A percentile compares a stretch with the other conserved stretches of the same genome.
Evolutionary conservation across 2,888 invertebrate species (phyloP).

Genomic region (Zaprionus obscuricornis): DNA sequence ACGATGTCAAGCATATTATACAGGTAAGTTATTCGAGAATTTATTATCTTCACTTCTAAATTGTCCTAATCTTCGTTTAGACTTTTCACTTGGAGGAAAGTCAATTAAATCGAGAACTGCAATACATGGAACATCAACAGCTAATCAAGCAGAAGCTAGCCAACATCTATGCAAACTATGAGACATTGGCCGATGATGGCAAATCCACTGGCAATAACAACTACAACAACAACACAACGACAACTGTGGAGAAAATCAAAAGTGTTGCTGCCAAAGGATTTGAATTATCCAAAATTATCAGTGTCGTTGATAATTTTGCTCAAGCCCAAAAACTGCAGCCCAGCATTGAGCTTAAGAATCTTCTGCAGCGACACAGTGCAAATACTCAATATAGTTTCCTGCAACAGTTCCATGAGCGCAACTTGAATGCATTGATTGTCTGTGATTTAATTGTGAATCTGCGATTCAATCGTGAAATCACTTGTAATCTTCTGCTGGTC

Average conservation of each 20-base stretch:
- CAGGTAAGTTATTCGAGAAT: conserved; percentile 85
- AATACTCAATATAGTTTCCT: conserved; percentile 78
- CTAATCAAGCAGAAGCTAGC: conserved; percentile 79
- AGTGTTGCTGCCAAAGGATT: conserved; percentile 86
- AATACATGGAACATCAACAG: conserved; percentile 87
- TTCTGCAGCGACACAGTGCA: conserved; percentile 71
- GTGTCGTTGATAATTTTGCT: conserved; percentile 86
- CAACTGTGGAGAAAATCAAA: conserved; percentile 84
- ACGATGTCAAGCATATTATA: conserved; percentile 90
- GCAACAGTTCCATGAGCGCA: conserved; percentile 74
- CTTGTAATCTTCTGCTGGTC: conserved; percentile 77
- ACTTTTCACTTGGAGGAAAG: conserved; percentile 88
- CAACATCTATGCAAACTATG: conserved; percentile 79
- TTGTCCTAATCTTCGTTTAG: conserved; percentile 83
- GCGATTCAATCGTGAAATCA: conserved; percentile 81
- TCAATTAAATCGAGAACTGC: conserved; percentile 87
- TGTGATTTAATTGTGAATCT: conserved; percentile 81
- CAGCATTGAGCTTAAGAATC: conserved; percentile 61
- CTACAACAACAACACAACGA: conserved; percentile 31
- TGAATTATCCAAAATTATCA: conserved; percentile 86
- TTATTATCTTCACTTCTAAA: neutral
- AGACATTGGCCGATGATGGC: conserved; percentile 58
- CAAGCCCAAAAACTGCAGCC: conserved; percentile 76
- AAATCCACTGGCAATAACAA: no score
- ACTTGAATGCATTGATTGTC: conserved; percentile 77